phyloP scores from a whole-genome alignment of 2,113 vertebrate genomes.

The Oncorhynchus gorbuscha region DNA sequence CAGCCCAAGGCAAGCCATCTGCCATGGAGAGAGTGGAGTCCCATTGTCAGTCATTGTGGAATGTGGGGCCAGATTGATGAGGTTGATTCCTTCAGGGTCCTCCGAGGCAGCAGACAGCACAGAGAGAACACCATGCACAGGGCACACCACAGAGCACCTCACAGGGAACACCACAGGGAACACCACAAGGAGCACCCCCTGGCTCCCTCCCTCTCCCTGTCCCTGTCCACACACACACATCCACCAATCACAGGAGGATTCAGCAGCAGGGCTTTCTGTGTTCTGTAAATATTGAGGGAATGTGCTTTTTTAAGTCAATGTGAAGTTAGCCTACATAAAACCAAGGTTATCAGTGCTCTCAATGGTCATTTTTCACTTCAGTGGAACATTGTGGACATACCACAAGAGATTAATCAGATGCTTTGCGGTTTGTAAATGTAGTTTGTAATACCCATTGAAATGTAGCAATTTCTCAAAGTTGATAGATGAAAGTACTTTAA shows the following conservation, averaged over 20 bases:
- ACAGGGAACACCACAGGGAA: slow-evolving; percentile 8
- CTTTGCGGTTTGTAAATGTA: background rate
- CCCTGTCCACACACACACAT: background rate
- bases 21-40: slow-evolving; percentile 39
- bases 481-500: slow-evolving; percentile 38
- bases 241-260: background rate
- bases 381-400: slow-evolving; percentile 7
- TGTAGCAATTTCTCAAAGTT: background rate
- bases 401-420: background rate
- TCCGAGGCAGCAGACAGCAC: background rate
- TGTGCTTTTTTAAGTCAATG: background rate
- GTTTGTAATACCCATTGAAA: background rate
- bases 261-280: background rate
- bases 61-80: slow-evolving; percentile 46
- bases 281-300: background rate
- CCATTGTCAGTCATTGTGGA: slow-evolving; percentile 49
- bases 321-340: background rate
- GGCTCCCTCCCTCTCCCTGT: no score
- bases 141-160: slow-evolving; percentile 9
- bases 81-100: slow-evolving; percentile 45
- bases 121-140: slow-evolving; percentile 6
- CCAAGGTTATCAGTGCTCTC: background rate
- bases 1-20: slow-evolving; percentile 55
- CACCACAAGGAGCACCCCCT: slow-evolving; percentile 18
- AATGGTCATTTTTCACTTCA: background rate